phyloP scores from a whole-genome alignment of 2,113 vertebrate species.

The Bubo blakistoni region DNA sequence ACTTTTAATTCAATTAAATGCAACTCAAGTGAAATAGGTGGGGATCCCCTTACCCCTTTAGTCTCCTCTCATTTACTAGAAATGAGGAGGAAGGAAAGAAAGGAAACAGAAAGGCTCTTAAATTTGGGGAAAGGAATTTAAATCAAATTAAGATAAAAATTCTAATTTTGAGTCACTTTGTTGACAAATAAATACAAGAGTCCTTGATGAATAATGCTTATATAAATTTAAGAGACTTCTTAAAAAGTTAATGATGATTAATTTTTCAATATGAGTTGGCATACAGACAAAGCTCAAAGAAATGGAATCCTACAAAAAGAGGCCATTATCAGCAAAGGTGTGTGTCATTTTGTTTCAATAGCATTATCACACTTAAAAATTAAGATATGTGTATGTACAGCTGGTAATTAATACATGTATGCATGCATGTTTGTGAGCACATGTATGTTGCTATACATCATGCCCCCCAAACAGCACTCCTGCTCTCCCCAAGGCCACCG shows the following conservation, averaged over 20 bases:
- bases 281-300: background rate
- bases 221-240: background rate
- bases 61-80: background rate
- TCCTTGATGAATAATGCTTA: background rate
- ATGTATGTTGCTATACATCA: background rate
- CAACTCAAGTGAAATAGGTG: background rate
- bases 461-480: accelerated
- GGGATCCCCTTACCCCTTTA: background rate
- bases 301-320: background rate
- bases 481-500: background rate
- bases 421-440: background rate
- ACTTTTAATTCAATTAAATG: background rate
- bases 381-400: accelerated
- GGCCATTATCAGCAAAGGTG: background rate
- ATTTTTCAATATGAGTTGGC: background rate
- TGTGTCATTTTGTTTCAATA: background rate
- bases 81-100: background rate
- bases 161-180: background rate
- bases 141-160: background rate
- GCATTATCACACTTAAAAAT: background rate
- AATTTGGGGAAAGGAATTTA: background rate
- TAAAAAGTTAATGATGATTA: background rate
- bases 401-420: background rate
- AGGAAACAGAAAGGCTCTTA: background rate
- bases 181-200: background rate